Evolutionary conservation across 2,888 invertebrate species (phyloP), one percentile per base, ranked within the genome.

Genomic region (Callyntrura guangdongensis): DNA sequence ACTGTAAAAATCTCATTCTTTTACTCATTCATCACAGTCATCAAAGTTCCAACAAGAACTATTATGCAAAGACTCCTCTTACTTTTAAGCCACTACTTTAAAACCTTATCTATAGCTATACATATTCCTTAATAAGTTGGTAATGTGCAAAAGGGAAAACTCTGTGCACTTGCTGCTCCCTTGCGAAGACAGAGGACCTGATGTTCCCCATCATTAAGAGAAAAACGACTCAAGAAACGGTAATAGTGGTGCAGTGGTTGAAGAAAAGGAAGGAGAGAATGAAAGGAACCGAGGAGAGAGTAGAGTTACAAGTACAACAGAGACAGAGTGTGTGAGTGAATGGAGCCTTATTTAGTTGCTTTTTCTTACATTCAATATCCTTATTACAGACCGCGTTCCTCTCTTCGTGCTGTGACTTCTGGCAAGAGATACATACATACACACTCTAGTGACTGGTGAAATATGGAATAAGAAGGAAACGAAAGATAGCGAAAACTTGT

Each of bases 21-120:
- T 81, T 81, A 79, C 81, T 87, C 87, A 88, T 88, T 88, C 88
- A 88, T 88, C 88, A 88, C 88, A 88, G 88, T 88, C 88, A 86
- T 86, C 88, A 88, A 82, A 87, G 79, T 87, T 87, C n/a, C 53
- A 81, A 81, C 27, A 67, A 88, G 79, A 81, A 47, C 81, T 69
- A 88, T 81, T 82, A 82, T 82, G 88, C 81, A 82, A 82, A 82
- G 56, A 56, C 77, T 61, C 14, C 45, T 49, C 27, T 79, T 79
- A 53, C 77, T 56, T 53, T 72, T 67, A 67, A 67, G 67, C 67
- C 27, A 64, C 69, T 69, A n/a, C 69, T 59, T n/a, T 8, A n/a
- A 20, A 36, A 36, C 36, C 36, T 36, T 36, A 6, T 6, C 17
- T 61, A 20, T 20, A 9, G 3, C 20, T 17, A 11, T 36, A 6